A percentile compares a stretch with the other conserved stretches of the same genome.
These are phyloP conservation scores for Periophthalmus modestus DNA, from an alignment of 2,113 vertebrate genomes.

Conservation along the genomic window DNA sequence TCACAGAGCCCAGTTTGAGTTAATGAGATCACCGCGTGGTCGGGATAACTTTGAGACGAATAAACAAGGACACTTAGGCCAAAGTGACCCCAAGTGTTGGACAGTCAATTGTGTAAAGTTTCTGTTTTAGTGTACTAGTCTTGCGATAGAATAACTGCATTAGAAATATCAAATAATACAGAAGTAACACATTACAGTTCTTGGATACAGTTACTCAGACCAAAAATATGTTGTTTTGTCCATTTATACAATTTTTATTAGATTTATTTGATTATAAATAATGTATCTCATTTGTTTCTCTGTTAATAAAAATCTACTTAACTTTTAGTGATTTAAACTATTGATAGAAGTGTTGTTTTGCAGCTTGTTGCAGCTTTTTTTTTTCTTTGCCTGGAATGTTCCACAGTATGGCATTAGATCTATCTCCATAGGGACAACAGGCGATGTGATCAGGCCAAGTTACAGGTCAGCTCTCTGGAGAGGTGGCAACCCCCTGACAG, in stretches of 20 bases:
- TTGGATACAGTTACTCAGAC: not conserved
- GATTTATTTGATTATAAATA: not conserved
- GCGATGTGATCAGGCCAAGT: not conserved
- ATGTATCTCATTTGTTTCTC: too few species aligned
- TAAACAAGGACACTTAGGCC: not conserved
- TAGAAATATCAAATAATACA: not conserved
- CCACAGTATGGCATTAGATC: not conserved
- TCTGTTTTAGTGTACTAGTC: not conserved
- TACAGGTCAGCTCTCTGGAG: not conserved
- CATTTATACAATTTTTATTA: not conserved
- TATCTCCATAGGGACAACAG: not conserved
- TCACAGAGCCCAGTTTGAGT: conserved; percentile 13
- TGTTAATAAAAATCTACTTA: not conserved
- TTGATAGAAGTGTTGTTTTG: too few species aligned
- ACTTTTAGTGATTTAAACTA: too few species aligned
- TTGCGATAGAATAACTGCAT: not conserved
- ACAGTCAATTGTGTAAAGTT: not conserved
- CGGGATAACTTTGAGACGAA: conserved; percentile 22
- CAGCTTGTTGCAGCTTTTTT: not conserved
- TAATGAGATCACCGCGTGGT: conserved; percentile 31
- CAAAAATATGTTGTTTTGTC: not conserved
- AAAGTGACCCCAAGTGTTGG: conserved; percentile 2
- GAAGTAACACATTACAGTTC: not conserved
- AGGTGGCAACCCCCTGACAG: not conserved
- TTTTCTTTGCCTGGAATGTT: not conserved